Percentiles rank a stretch among this genome's conserved stretches.
Conservation (phyloP, 2,888 invertebrate genomes). For the Chrysodeixis includens region DNA sequence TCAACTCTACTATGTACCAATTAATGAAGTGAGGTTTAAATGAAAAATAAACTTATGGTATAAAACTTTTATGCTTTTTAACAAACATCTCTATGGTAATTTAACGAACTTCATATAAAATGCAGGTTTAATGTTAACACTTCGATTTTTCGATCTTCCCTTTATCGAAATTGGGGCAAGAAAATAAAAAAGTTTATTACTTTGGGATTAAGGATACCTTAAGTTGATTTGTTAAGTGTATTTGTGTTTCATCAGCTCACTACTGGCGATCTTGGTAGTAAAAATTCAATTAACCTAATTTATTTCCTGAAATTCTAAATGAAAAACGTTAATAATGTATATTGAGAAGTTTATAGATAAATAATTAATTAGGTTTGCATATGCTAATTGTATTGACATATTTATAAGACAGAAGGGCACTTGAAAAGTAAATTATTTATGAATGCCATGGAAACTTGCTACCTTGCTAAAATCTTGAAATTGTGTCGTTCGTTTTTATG, state of each 20-base stretch:
- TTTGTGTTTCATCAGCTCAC: slow-evolving; percentile 3
- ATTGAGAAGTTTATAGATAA: too few species aligned
- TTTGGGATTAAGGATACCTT: background rate
- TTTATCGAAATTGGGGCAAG: slow-evolving; percentile 1
- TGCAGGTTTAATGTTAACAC: background rate
- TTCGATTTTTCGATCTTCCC: background rate
- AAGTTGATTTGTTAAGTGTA: slow-evolving; percentile 4
- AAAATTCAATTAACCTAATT: slow-evolving; percentile 1
- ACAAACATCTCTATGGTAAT: background rate
- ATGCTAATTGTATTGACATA: background rate
- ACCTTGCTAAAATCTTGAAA: too few species aligned
- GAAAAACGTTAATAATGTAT: background rate
- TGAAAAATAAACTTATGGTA: too few species aligned
- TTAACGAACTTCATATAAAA: background rate
- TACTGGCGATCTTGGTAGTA: background rate
- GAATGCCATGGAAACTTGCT: background rate
- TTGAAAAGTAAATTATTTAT: background rate
- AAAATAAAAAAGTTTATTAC: slow-evolving; percentile 2
- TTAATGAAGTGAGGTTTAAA: too few species aligned
- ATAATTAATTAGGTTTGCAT: too few species aligned
- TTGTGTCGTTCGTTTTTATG: too few species aligned
- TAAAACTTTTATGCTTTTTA: too few species aligned
- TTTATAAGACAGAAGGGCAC: background rate
- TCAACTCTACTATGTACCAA: too few species aligned
- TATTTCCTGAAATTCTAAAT: background rate